Evolutionary conservation across 53 echinoderm and acorn worm species (phyloP).

Genomic region (Arbacia lixula): DNA sequence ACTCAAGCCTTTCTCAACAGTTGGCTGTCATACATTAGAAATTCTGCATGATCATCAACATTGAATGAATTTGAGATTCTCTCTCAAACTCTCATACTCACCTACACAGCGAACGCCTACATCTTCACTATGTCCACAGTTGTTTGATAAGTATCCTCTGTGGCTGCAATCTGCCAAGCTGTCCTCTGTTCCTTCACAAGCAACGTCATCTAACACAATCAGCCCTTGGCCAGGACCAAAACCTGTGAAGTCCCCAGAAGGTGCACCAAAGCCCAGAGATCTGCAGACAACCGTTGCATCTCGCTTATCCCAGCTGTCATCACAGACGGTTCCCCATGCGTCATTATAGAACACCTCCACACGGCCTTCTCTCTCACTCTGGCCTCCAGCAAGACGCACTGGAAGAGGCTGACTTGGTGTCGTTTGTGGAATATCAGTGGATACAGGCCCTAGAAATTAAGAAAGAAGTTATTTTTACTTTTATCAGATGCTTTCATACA

Average conservation of each 20-base stretch:
- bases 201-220: slow-evolving; percentile 62
- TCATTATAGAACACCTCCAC: slow-evolving; percentile 60
- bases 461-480: no score
- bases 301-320: slow-evolving; percentile 45
- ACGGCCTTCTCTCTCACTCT: slow-evolving; percentile 28
- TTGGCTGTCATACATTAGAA: no score
- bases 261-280: slow-evolving; percentile 52
- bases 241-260: neutral
- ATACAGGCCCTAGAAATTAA: neutral
- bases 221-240: slow-evolving; percentile 52
- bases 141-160: slow-evolving; percentile 24
- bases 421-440: neutral
- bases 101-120: slow-evolving; percentile 42
- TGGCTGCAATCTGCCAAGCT: slow-evolving; percentile 35
- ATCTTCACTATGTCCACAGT: slow-evolving; percentile 60
- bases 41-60: no score
- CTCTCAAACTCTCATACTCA: no score
- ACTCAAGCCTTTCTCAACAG: no score
- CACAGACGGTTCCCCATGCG: slow-evolving; percentile 68
- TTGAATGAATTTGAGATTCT: no score
- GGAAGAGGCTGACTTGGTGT: slow-evolving; percentile 13
- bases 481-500: no score
- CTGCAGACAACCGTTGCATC: slow-evolving; percentile 69
- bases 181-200: slow-evolving; percentile 42
- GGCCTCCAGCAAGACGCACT: slow-evolving; percentile 50